Conservation (phyloP, 2,113 vertebrate species). For the Lipophrys pholis region DNA sequence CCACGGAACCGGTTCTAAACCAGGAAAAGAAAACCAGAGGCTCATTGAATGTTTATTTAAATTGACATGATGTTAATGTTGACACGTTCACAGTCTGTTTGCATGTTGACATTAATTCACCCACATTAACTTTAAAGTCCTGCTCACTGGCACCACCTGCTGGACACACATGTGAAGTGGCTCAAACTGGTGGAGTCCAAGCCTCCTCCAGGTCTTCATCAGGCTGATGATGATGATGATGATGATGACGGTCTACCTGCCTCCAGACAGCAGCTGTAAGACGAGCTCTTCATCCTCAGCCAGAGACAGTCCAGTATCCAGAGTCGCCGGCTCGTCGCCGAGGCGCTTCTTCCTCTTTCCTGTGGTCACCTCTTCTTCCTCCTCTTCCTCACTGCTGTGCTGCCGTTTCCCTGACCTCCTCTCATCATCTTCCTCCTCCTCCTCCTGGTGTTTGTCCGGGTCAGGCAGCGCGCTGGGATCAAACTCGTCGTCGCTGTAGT, state of each 20-base stretch:
- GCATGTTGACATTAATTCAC: no score
- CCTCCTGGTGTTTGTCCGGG: conserved; percentile 42
- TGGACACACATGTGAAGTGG: neutral
- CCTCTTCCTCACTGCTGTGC: conserved; percentile 41
- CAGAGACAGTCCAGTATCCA: conserved; percentile 75
- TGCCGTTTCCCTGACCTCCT: conserved; percentile 26
- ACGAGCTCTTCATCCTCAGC: conserved; percentile 77
- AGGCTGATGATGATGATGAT: no score
- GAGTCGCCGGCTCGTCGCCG: conserved; percentile 3
- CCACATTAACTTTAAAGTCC: no score
- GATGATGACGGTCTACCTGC: conserved; percentile 31
- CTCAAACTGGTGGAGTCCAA: no score
- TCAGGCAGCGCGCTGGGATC: conserved; percentile 71
- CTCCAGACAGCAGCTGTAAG: conserved; percentile 62
- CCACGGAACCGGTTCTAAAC: no score
- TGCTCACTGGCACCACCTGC: neutral
- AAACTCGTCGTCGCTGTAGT: conserved; percentile 65
- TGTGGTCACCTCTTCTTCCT: conserved; percentile 1
- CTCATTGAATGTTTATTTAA: no score
- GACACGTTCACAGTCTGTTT: no score
- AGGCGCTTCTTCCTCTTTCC: conserved; percentile 37
- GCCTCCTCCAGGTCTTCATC: no score
- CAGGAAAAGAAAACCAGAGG: no score
- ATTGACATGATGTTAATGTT: no score
- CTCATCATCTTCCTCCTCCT: neutral